phyloP scores from a whole-genome alignment of 23 tunicate genomes.

The Clavelina lepadiformis region DNA sequence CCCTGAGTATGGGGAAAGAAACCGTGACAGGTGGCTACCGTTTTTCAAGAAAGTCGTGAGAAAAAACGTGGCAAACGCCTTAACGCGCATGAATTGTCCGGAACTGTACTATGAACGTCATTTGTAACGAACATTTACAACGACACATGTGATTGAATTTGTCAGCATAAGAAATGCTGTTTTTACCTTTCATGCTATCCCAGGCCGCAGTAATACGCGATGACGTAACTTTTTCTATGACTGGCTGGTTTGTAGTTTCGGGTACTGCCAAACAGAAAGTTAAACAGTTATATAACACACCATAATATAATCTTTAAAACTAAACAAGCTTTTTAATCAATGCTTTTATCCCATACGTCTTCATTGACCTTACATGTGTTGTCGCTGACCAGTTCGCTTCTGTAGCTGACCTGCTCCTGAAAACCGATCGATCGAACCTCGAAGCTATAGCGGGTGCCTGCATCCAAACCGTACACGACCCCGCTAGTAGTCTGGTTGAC shows the following conservation, averaged over 20 bases:
- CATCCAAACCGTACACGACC: constrained; percentile 1
- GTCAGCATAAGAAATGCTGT: too few species aligned
- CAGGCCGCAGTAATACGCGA: constrained; percentile 31
- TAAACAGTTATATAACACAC: neutral
- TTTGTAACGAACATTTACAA: neutral
- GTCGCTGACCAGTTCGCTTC: constrained; percentile 10
- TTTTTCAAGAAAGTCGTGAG: too few species aligned
- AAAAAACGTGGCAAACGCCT: too few species aligned
- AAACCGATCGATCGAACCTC: constrained; percentile 23
- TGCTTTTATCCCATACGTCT: neutral
- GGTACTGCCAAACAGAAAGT: constrained; percentile 38
- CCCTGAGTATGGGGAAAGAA: too few species aligned
- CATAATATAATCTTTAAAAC: neutral
- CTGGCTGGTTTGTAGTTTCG: constrained; percentile 34
- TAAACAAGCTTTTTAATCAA: neutral
- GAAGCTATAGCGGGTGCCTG: constrained; percentile 35
- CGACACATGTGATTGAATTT: neutral
- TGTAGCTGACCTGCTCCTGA: constrained; percentile 28
- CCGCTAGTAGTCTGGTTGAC: constrained; percentile 13
- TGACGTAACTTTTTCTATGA: constrained; percentile 27
- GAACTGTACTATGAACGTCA: too few species aligned
- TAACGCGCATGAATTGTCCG: too few species aligned
- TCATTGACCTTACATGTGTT: constrained; percentile 14
- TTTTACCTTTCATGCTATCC: constrained; percentile 54
- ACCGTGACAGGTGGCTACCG: too few species aligned